phyloP scores from a whole-genome alignment of 2,888 invertebrate genomes.

The Sycophila texana region DNA sequence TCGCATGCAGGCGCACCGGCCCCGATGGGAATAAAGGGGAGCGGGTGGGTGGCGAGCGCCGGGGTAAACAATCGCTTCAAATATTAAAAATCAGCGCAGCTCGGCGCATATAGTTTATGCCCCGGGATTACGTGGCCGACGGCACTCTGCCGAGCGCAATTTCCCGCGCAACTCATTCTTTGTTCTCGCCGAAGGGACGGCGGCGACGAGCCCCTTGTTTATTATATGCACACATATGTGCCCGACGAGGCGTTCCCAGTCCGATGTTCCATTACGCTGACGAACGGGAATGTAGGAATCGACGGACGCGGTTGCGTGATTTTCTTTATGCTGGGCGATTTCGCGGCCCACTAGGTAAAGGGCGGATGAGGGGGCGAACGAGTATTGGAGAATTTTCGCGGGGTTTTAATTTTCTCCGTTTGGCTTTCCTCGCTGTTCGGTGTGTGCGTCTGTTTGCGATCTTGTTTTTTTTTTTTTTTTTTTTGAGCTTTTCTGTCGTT shows the following conservation, averaged over 20 bases:
- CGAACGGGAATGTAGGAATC: background rate
- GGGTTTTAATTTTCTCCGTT: too few species aligned
- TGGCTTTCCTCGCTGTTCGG: too few species aligned
- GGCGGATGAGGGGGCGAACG: too few species aligned
- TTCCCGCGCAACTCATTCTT: background rate
- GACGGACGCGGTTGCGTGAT: background rate
- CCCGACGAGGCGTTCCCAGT: background rate
- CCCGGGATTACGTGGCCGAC: background rate
- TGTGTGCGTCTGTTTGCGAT: too few species aligned
- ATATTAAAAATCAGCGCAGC: constrained; percentile 38
- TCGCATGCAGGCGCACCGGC: background rate
- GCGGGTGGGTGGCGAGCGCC: background rate
- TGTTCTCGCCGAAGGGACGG: background rate
- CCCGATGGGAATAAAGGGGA: constrained; percentile 7
- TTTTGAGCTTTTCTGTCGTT: too few species aligned
- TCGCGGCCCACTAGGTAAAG: too few species aligned
- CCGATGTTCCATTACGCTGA: constrained; percentile 2
- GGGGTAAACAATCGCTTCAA: constrained; percentile 14
- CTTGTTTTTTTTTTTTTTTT: too few species aligned
- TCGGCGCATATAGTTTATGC: constrained; percentile 4
- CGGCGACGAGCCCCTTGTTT: background rate
- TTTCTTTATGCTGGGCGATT: too few species aligned
- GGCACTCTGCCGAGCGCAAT: constrained; percentile 1
- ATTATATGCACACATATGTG: background rate
- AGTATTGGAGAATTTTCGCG: too few species aligned